Percentiles rank a stretch among this genome's conserved stretches.
phyloP scores from a whole-genome alignment of 1,140 invertebrate species.

The Chrysomallon squamiferum region DNA sequence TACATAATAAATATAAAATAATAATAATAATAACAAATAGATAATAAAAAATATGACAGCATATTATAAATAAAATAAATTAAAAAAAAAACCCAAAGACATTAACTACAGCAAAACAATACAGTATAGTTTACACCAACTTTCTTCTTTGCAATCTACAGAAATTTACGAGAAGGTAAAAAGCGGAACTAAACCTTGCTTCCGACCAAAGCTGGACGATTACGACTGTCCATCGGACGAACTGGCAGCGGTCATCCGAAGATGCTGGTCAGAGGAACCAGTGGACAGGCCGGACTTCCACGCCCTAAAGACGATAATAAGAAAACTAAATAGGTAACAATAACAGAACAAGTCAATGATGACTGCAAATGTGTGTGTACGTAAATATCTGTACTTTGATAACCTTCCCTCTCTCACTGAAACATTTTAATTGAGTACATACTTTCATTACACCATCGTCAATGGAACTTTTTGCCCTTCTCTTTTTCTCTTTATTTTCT shows the following conservation, averaged over 20 bases:
- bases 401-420: background rate
- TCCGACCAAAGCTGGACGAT: conserved; percentile 75
- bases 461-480: no score
- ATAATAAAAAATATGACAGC: no score
- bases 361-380: background rate
- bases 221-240: conserved; percentile 72
- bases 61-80: no score
- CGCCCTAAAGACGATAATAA: conserved; percentile 78
- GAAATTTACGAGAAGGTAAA: conserved; percentile 57
- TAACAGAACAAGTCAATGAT: no score
- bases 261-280: conserved; percentile 91
- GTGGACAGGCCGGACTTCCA: conserved; percentile 85
- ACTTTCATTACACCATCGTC: no score
- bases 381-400: background rate
- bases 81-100: no score
- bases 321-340: conserved; percentile 10
- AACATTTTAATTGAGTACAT: background rate
- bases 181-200: conserved; percentile 67
- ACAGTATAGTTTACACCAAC: no score
- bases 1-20: no score
- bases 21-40: no score
- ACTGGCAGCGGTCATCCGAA: conserved; percentile 81
- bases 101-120: no score
- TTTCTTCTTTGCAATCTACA: no score
- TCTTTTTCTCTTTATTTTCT: no score